phyloP scores from a whole-genome alignment of 2,888 invertebrate species.

The Mystacides longicornis region DNA sequence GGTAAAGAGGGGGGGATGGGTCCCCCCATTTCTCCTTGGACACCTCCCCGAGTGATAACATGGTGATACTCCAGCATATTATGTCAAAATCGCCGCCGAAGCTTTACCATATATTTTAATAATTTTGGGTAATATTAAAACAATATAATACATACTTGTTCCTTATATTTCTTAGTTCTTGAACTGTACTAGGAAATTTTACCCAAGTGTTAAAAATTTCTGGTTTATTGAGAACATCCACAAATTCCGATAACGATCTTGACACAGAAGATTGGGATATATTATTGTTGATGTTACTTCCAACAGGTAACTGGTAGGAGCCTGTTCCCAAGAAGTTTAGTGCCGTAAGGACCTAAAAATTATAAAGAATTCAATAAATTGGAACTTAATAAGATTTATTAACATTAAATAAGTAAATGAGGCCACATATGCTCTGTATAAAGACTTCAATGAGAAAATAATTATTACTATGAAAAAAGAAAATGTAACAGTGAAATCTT shows the following conservation, averaged over 20 bases:
- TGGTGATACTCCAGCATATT: too few species aligned
- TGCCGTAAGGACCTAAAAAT: conserved; percentile 1
- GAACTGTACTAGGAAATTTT: conserved; percentile 1
- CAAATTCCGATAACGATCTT: conserved; percentile 1
- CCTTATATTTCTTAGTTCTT: conserved; percentile 1
- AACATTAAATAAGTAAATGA: neutral
- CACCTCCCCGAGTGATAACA: too few species aligned
- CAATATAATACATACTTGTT: neutral
- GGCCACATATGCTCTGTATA: neutral
- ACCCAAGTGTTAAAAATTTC: conserved; percentile 2
- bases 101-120: too few species aligned
- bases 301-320: conserved; percentile 1
- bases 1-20: too few species aligned
- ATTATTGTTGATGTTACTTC: conserved; percentile 3
- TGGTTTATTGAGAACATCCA: conserved; percentile 1
- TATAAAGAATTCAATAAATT: neutral
- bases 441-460: too few species aligned
- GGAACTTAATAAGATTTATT: neutral
- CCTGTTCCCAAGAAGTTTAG: conserved; percentile 2
- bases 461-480: too few species aligned
- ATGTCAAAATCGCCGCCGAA: too few species aligned
- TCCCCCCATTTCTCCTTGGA: too few species aligned
- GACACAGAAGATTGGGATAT: conserved; percentile 2
- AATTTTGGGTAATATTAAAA: neutral
- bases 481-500: too few species aligned